Evolutionary conservation across 2,113 vertebrate species (phyloP).

Genomic region (Fulica atra): DNA sequence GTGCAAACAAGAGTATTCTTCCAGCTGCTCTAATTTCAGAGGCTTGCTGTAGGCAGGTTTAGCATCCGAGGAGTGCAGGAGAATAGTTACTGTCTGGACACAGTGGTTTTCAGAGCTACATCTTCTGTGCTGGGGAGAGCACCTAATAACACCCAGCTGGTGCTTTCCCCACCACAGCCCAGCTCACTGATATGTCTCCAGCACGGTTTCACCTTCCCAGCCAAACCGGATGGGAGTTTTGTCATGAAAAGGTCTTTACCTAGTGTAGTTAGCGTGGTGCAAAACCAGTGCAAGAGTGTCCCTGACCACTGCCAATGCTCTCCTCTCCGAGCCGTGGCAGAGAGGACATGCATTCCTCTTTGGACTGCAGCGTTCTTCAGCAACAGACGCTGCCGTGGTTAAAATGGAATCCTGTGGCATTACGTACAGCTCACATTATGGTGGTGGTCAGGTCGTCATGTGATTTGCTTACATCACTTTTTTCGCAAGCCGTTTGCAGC

Average conservation of each 20-base stretch:
- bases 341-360: background rate
- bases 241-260: background rate
- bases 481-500: background rate
- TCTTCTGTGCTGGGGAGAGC: background rate
- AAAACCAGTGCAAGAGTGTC: background rate
- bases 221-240: background rate
- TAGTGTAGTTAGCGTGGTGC: background rate
- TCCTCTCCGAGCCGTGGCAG: accelerated
- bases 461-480: background rate
- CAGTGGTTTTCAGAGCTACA: background rate
- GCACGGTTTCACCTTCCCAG: background rate
- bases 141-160: background rate
- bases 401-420: background rate
- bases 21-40: background rate
- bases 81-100: background rate
- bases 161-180: background rate
- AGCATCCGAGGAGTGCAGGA: background rate
- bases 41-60: background rate
- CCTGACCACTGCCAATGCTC: background rate
- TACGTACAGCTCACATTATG: background rate
- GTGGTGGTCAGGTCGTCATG: background rate
- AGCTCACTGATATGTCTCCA: background rate
- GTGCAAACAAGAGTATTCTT: background rate
- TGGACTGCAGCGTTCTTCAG: background rate
- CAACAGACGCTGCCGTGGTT: background rate